These are phyloP conservation scores for Lethrus apterus DNA, from an alignment of 1,140 invertebrate genomes.

Conservation along the genomic window DNA sequence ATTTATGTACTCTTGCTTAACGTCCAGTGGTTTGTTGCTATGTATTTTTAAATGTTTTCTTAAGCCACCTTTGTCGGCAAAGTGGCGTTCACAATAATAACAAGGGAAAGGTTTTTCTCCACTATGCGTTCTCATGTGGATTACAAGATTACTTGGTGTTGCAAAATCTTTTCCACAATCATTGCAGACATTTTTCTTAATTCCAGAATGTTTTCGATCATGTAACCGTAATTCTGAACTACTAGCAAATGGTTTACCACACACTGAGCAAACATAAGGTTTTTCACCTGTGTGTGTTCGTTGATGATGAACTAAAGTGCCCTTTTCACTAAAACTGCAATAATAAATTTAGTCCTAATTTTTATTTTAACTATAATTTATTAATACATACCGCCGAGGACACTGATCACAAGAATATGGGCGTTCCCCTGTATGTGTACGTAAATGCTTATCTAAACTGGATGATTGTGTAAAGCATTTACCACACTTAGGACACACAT, in stretches of 20 bases:
- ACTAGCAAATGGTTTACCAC: slow-evolving; percentile 16
- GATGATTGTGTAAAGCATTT: slow-evolving; percentile 43
- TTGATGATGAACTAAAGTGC: slow-evolving; percentile 15
- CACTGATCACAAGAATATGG: slow-evolving; percentile 63
- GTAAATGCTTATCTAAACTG: slow-evolving; percentile 42
- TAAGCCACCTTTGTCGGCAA: slow-evolving; percentile 11
- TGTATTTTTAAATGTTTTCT: slow-evolving; percentile 12
- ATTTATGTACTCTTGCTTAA: too few species aligned
- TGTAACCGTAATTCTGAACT: slow-evolving; percentile 38
- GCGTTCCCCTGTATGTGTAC: slow-evolving; percentile 71
- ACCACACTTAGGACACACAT: slow-evolving; percentile 58
- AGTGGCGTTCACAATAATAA: slow-evolving; percentile 1
- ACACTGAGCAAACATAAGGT: slow-evolving; percentile 18
- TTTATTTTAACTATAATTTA: neutral
- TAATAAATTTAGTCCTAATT: neutral
- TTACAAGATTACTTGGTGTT: slow-evolving; percentile 36
- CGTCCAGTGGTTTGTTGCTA: too few species aligned
- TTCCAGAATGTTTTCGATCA: slow-evolving; percentile 57
- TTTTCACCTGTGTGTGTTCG: slow-evolving; percentile 19
- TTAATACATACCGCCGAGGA: slow-evolving; percentile 1
- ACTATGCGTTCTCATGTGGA: slow-evolving; percentile 57
- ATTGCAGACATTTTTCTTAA: slow-evolving; percentile 53
- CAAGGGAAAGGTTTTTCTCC: slow-evolving; percentile 52
- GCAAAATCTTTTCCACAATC: slow-evolving; percentile 40
- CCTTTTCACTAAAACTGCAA: slow-evolving; percentile 11